These are phyloP conservation scores for Diarsia dahlii DNA, from an alignment of 2,888 invertebrate genomes.

Conservation along the genomic window DNA sequence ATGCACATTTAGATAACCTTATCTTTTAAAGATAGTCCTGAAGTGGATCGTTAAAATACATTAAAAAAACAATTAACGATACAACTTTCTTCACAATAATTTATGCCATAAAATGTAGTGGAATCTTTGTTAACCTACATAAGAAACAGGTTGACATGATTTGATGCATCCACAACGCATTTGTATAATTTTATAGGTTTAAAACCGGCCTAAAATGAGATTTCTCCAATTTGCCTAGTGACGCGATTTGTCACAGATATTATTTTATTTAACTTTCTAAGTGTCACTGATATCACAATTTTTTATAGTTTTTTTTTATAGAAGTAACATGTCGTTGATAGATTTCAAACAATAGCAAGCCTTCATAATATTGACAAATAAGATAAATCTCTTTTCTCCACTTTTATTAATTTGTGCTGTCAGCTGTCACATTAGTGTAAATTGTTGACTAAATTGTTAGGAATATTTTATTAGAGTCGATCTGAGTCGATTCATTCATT, in stretches of 20 bases:
- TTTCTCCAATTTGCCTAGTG: slow-evolving; percentile 10
- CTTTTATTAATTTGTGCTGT: background rate
- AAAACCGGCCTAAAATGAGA: background rate
- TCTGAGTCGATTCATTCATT: background rate
- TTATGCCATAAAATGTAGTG: slow-evolving; percentile 4
- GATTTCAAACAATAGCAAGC: slow-evolving; percentile 21
- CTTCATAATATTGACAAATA: background rate
- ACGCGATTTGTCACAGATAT: background rate
- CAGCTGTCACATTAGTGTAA: background rate
- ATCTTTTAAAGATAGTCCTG: background rate
- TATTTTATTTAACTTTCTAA: slow-evolving; percentile 31
- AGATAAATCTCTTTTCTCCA: slow-evolving; percentile 6
- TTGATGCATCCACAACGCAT: background rate
- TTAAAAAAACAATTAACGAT: background rate
- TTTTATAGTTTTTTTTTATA: background rate
- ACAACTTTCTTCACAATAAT: slow-evolving; percentile 26
- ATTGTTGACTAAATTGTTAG: background rate
- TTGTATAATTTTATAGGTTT: slow-evolving; percentile 14
- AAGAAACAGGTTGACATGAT: slow-evolving; percentile 25
- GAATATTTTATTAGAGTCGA: background rate
- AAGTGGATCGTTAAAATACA: background rate
- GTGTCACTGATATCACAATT: background rate
- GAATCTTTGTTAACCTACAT: slow-evolving; percentile 1
- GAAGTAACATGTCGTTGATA: slow-evolving; percentile 18
- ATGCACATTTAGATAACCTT: background rate